Evolutionary conservation across 2,113 vertebrate genomes (phyloP).

Genomic region (Bathybates hornii): DNA sequence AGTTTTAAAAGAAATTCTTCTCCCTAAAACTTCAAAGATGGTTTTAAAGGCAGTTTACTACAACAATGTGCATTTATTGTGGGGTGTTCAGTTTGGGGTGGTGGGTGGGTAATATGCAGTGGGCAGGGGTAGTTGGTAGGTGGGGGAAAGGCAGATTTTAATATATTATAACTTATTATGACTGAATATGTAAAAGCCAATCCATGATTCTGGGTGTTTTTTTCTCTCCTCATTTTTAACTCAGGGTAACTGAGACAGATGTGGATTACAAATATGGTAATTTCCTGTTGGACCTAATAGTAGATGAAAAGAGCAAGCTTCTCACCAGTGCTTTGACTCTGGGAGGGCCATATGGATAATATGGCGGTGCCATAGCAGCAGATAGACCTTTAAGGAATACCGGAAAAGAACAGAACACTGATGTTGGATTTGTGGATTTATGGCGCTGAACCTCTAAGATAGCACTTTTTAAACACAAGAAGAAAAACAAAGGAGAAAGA

Average conservation of each 20-base stretch:
- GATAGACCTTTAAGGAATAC: slow-evolving; percentile 24
- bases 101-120: slow-evolving; percentile 48
- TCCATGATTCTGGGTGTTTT: slow-evolving; percentile 53
- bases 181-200: slow-evolving; percentile 64
- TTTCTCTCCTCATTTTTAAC: slow-evolving; percentile 62
- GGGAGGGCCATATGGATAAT: background rate
- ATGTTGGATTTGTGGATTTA: slow-evolving; percentile 11
- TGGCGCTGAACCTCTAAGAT: slow-evolving; percentile 57
- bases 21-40: slow-evolving; percentile 39
- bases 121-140: slow-evolving; percentile 33
- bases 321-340: slow-evolving; percentile 19
- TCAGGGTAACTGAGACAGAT: slow-evolving; percentile 74
- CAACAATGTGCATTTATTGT: slow-evolving; percentile 65
- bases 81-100: slow-evolving; percentile 2
- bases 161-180: slow-evolving; percentile 72
- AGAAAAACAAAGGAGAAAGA: slow-evolving; percentile 13
- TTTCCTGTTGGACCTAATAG: slow-evolving; percentile 66
- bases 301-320: slow-evolving; percentile 42
- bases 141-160: slow-evolving; percentile 62
- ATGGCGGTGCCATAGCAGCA: slow-evolving; percentile 17
- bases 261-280: slow-evolving; percentile 45
- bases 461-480: slow-evolving; percentile 67
- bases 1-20: slow-evolving; percentile 30
- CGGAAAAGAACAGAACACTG: background rate
- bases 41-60: slow-evolving; percentile 62